Conservation (phyloP, 2,888 invertebrate species). For the Aspidapion aeneum region DNA sequence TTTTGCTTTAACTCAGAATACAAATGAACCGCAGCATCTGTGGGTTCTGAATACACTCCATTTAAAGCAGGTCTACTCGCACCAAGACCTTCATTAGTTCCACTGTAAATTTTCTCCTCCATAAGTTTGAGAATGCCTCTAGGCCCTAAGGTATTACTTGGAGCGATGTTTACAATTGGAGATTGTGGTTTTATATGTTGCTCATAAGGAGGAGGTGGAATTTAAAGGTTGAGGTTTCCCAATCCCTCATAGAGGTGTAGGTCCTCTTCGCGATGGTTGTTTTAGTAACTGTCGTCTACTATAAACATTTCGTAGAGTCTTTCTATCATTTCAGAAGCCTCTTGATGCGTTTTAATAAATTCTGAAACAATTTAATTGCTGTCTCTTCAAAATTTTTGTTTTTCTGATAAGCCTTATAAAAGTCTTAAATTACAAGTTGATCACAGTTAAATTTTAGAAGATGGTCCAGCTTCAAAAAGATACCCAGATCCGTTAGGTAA, state of each 20-base stretch:
- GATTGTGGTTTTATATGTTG: constrained; percentile 43
- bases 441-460: constrained; percentile 25
- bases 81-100: constrained; percentile 24
- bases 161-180: constrained; percentile 10
- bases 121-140: constrained; percentile 59
- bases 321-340: constrained; percentile 74
- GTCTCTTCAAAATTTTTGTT: constrained; percentile 68
- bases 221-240: constrained; percentile 56
- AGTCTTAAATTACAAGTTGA: too few species aligned
- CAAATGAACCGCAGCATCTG: constrained; percentile 53
- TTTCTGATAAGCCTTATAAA: too few species aligned
- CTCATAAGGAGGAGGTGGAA: constrained; percentile 54
- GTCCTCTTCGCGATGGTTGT: constrained; percentile 48
- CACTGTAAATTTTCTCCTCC: constrained; percentile 53
- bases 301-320: constrained; percentile 72
- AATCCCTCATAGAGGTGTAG: constrained; percentile 49
- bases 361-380: constrained; percentile 67
- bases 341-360: constrained; percentile 69
- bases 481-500: constrained; percentile 59
- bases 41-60: constrained; percentile 56
- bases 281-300: constrained; percentile 62
- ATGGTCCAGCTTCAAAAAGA: constrained; percentile 31
- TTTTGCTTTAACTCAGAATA: constrained; percentile 55
- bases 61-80: constrained; percentile 40
- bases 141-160: constrained; percentile 43